Evolutionary conservation across 2,888 invertebrate species (phyloP).

Genomic region (Drosophila pseudotakahashii): DNA sequence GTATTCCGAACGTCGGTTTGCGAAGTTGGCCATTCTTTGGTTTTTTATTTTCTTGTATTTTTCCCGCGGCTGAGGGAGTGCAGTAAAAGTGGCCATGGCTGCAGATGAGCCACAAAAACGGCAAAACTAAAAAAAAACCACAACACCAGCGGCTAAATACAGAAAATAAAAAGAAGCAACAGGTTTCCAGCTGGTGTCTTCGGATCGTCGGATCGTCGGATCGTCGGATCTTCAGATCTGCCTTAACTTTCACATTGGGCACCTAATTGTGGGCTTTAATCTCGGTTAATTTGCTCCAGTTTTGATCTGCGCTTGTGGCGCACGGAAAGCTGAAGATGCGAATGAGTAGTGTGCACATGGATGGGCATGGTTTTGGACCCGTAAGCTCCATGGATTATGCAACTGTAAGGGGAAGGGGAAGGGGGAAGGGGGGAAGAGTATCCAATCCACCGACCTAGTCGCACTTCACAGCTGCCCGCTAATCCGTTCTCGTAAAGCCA

Average conservation of each 20-base stretch:
- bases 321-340: slow-evolving; percentile 3
- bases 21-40: too few relatives aligned
- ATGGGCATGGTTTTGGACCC: not conserved
- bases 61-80: slow-evolving; percentile 27
- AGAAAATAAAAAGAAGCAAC: slow-evolving; percentile 50
- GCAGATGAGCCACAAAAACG: slow-evolving; percentile 61
- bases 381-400: slow-evolving; percentile 17
- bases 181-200: slow-evolving; percentile 62
- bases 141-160: slow-evolving; percentile 26
- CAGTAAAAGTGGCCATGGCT: slow-evolving; percentile 67
- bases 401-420: not conserved
- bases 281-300: slow-evolving; percentile 77
- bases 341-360: slow-evolving; percentile 7
- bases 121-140: slow-evolving; percentile 12
- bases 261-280: slow-evolving; percentile 74
- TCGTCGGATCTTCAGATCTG: slow-evolving; percentile 1
- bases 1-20: not conserved
- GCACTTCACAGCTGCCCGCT: slow-evolving; percentile 41
- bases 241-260: slow-evolving; percentile 77
- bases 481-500: slow-evolving; percentile 17
- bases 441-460: not conserved
- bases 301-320: slow-evolving; percentile 49
- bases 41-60: not conserved
- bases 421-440: too few relatives aligned
- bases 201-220: not conserved